Percentiles rank a stretch among this genome's conserved stretches.
These are phyloP conservation scores for Seriola quinqueradiata DNA, from an alignment of 2,113 vertebrate genomes.

Conservation along the genomic window DNA sequence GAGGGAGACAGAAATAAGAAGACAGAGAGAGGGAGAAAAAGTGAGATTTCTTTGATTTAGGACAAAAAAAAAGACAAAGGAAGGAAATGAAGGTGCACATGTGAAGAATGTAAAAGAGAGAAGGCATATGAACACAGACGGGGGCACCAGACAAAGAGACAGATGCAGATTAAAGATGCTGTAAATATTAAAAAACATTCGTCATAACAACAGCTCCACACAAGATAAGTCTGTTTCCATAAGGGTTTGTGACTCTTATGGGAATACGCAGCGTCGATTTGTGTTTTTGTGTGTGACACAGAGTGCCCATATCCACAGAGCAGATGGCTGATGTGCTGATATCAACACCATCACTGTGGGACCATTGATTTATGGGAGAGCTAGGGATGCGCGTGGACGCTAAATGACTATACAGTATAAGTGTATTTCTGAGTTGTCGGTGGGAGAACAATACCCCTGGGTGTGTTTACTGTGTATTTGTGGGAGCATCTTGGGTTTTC, in stretches of 20 bases:
- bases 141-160: background rate
- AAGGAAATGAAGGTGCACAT: background rate
- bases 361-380: conserved; percentile 64
- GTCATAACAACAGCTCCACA: conserved; percentile 32
- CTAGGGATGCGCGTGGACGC: conserved; percentile 33
- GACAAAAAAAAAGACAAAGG: background rate
- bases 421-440: conserved; percentile 19
- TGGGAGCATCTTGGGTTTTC: background rate
- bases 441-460: conserved; percentile 19
- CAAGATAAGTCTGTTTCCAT: background rate
- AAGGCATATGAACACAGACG: background rate
- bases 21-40: background rate
- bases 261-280: conserved; percentile 33
- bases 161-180: conserved; percentile 33
- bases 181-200: conserved; percentile 27
- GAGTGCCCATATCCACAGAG: conserved; percentile 28
- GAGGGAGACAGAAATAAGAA: background rate
- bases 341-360: conserved; percentile 45
- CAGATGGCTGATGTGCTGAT: conserved; percentile 77
- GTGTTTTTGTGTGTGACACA: conserved; percentile 27
- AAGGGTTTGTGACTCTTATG: conserved; percentile 21
- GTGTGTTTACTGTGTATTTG: conserved; percentile 24
- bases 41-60: background rate
- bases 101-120: conserved; percentile 22
- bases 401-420: conserved; percentile 33